phyloP scores from a whole-genome alignment of 2,888 invertebrate genomes.

The Drosophila monieri region DNA sequence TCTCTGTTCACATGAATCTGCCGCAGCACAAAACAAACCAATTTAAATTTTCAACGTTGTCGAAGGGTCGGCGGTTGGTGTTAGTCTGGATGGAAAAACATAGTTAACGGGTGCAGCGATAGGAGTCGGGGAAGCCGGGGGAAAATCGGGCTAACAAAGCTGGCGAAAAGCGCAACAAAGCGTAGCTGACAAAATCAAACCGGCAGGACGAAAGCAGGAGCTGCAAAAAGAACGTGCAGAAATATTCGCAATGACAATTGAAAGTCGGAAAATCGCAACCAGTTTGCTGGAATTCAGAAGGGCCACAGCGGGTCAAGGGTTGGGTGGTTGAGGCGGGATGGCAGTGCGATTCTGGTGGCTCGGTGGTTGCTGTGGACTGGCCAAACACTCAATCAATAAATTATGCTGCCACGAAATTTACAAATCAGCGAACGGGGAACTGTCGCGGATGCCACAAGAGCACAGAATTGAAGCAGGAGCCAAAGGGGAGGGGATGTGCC shows the following conservation, averaged over 20 bases:
- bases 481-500: neutral
- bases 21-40: constrained; percentile 78
- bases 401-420: constrained; percentile 75
- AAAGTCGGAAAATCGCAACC: constrained; percentile 40
- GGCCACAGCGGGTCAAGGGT: constrained; percentile 1
- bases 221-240: constrained; percentile 29
- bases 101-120: constrained; percentile 49
- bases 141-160: constrained; percentile 33
- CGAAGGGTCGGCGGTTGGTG: constrained; percentile 27
- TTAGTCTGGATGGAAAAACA: constrained; percentile 43
- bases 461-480: constrained; percentile 9
- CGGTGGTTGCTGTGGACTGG: constrained; percentile 44
- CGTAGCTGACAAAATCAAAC: constrained; percentile 76
- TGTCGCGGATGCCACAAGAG: constrained; percentile 36
- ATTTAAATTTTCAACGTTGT: constrained; percentile 76
- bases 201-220: constrained; percentile 33
- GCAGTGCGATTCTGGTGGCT: constrained; percentile 12
- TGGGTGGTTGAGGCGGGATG: constrained; percentile 2
- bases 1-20: constrained; percentile 47
- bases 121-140: constrained; percentile 1
- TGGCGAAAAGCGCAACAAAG: constrained; percentile 76
- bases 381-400: constrained; percentile 81
- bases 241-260: constrained; percentile 61
- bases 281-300: constrained; percentile 10
- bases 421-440: constrained; percentile 66